Base-by-base conservation (phyloP, 2,797 vertebrate species). In the Oreochromis mossambicus region DNA sequence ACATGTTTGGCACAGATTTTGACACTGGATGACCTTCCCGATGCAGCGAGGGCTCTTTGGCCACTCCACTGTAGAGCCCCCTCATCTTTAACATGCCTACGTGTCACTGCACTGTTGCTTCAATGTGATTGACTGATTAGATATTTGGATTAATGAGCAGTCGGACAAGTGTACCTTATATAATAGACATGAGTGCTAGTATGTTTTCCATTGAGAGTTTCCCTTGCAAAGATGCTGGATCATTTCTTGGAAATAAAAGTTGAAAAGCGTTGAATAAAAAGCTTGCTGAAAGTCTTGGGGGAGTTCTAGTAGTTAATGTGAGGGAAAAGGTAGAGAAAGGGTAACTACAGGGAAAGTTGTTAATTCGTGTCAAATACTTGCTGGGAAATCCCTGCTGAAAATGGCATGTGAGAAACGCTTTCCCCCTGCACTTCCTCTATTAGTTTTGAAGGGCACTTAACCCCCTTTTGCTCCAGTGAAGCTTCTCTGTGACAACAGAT, bases 391-490 rank as follows among this genome's bases (percentile, higher is more conserved):
- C 84, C 19, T 32, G 26, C 19, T 75, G 10, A 50, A 75, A 75
- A 75, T 50, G 7, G 26, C 46, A 32, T 50, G 46, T 50, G 70
- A 50, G 63, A 83, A 84, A 76, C 86, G 41, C 80, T 56, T 38
- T 48, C 21, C 63, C 34, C 13, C 13, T 58, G 24, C 41, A 46
- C 86, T 70, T 8, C 54, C 50, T 7, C 86, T 91, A 83, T 94
- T 90, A 91, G 68, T 81, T 85, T 68, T 66, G 79, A 78, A 90
- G 89, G 91, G 84, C 86, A 91, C 91, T 93, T 90, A 92, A 89
- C 92, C 91, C 90, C 86, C 83, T 91, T 92, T 90, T 90, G 91
- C 89, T 91, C 86, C 81, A 84, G 83, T 77, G 87, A 82, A 90
- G 88, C 86, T 19, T 51, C 84, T 63, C 26, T 8, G 79, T 86